Evolutionary conservation across 1,140 invertebrate genomes (phyloP).

Genomic region (Lordiphosa clarofinis): DNA sequence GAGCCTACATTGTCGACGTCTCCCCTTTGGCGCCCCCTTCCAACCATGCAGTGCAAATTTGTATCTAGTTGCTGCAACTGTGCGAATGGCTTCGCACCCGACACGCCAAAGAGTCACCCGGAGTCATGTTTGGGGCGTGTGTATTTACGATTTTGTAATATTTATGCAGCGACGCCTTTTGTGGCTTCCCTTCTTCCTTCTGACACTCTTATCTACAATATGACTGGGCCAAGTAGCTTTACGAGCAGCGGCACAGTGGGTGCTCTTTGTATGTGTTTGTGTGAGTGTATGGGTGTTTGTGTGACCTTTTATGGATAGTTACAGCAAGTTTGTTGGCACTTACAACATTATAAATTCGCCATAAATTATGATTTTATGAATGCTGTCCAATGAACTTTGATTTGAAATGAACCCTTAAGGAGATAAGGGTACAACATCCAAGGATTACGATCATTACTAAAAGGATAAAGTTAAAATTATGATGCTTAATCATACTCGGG

Average conservation of each 20-base stretch:
- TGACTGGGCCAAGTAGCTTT: constrained; percentile 50
- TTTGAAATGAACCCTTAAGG: constrained; percentile 15
- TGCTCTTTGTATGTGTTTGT: constrained; percentile 6
- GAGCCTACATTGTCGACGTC: constrained; percentile 3
- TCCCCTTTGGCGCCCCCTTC: too few species aligned
- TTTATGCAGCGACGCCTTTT: constrained; percentile 56
- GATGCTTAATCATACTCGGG: too few species aligned
- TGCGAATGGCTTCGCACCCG: constrained; percentile 37
- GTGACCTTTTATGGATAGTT: constrained; percentile 64
- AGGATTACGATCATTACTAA: too few species aligned
- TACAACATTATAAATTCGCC: constrained; percentile 71
- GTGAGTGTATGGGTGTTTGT: constrained; percentile 15
- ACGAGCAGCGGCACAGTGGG: constrained; percentile 52
- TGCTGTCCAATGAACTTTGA: constrained; percentile 22
- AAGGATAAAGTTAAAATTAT: too few species aligned
- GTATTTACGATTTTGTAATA: constrained; percentile 67
- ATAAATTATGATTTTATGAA: constrained; percentile 71
- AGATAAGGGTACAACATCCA: too few species aligned
- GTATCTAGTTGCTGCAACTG: constrained; percentile 15
- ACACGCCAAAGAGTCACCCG: constrained; percentile 9
- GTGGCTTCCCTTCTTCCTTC: constrained; percentile 17
- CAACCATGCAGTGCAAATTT: background rate
- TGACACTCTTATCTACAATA: constrained; percentile 29
- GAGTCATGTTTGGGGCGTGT: constrained; percentile 18
- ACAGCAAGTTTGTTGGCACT: constrained; percentile 73